These are phyloP conservation scores for Corvus hawaiiensis DNA, from an alignment of 2,113 vertebrate species.

Conservation along the genomic window DNA sequence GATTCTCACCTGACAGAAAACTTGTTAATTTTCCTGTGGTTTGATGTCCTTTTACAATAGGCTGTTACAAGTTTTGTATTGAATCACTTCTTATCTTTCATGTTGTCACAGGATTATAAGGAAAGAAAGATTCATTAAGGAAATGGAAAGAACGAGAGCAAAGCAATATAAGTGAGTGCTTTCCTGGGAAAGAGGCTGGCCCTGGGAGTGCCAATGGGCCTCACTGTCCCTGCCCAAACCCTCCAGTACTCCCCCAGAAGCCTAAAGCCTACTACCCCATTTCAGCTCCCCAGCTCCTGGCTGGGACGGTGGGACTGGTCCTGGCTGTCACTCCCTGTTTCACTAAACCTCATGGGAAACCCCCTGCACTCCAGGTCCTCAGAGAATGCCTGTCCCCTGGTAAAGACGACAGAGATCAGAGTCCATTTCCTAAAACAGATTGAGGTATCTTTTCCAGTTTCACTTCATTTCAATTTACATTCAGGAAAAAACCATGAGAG, in stretches of 20 bases:
- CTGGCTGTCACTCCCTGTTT: background rate
- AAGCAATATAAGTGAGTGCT: background rate
- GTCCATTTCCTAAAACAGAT: background rate
- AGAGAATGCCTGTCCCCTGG: background rate
- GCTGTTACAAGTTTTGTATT: background rate
- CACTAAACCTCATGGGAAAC: background rate
- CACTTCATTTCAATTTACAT: background rate
- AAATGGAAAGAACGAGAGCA: background rate
- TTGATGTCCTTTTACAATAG: background rate
- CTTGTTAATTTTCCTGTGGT: background rate
- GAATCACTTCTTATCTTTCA: background rate
- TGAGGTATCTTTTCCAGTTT: background rate
- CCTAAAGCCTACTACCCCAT: background rate
- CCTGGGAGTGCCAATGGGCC: background rate
- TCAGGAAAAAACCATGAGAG: background rate
- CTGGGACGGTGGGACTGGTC: rapidly evolving
- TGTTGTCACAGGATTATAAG: background rate
- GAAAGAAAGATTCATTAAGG: background rate
- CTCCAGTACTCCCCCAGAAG: background rate
- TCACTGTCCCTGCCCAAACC: background rate
- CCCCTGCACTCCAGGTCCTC: background rate
- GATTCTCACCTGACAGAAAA: background rate
- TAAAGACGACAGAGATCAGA: background rate
- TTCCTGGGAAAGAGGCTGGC: background rate
- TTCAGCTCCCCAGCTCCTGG: background rate